Base-by-base conservation (phyloP, 2,797 vertebrate species). In the Lacerta agilis region DNA sequence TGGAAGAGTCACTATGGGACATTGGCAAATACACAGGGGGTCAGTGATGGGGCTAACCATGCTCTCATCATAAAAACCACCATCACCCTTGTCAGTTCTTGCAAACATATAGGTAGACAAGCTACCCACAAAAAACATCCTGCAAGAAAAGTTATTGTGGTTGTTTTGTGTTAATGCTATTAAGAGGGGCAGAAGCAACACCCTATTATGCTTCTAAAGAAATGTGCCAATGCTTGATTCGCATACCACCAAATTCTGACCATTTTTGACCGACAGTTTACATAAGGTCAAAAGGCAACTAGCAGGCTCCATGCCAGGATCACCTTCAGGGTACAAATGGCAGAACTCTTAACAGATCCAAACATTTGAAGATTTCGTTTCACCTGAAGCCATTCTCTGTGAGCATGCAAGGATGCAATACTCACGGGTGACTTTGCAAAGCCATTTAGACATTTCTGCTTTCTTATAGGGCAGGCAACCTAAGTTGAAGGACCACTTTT, bases 111-210 rank as follows among this genome's bases (percentile, higher is more conserved):
- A 95, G 33, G 81, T 83, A 89, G 82, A 94, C 91, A 43, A 95
- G 83, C 89, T 43, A 83, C 1, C 17, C 0, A 0, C 0, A 7
- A 87, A 94, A 94, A 91, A 92, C 94, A 94, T 93, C 93, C 94
- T 66, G 86, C 89, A 86, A 87, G 67, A 94, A 90, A 92, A 94
- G 94, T 18, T 96, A 49, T 13, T 55, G 13, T 55, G 49, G 49
- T 55, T 55, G 11, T 15, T 64, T 96, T 96, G 94, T 91, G 94
- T 49, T 95, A 94, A 95, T 93, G 93, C 93, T 95, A 94, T 95
- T 96, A 96, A 95, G 95, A 96, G 89, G 94, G 95, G 95, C 91
- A 95, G 96, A 95, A 91, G 86, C 49, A 66, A 90, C 92, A 92
- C 95, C 91, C 95, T 94, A 92, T 95, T 95, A 93, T 78, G 89